Evolutionary conservation across 1,140 invertebrate species (phyloP), one percentile per base, ranked within the genome.

Genomic region (Asobara japonica): DNA sequence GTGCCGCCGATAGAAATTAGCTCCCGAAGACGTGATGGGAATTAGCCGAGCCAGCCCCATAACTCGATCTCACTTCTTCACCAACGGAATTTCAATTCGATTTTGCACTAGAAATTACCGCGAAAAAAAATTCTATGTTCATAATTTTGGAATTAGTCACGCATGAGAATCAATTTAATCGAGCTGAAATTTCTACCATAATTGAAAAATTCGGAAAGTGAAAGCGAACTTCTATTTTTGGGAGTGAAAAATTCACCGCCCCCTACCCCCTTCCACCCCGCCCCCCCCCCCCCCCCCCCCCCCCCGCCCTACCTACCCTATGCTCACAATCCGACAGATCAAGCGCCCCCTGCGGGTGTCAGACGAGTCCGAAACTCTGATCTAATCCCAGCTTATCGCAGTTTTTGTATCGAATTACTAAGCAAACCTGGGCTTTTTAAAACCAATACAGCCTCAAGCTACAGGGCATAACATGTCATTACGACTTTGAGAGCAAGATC

Each of bases 381-480:
- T 56, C 51, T 56, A 56, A 3, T 51, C 6, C 45, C n/a, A 16
- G 3, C 11, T 5, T 0, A 56, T 25, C 8, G 22, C 7, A 22
- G 22, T 25, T 56, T 20, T 56, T 56, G 22, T 81, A 80, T 83
- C 80, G 66, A 27, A 67, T 78, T 79, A 78, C 82, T 80, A 80
- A 79, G 80, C 82, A 83, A 84, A 84, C 78, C 78, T 61, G 65
- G 68, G 72, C 65, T 80, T 77, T 76, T 80, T 74, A 77, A 69
- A 76, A 74, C 61, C 75, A 74, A 76, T 76, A 76, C 67, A 72
- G 60, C 64, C 51, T 16, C 36, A 36, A 22, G 51, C 22, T 20
- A 25, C 3, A 6, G 5, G 13, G 13, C 51, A 74, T 73, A 85
- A 82, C 84, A 69, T 84, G 82, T 84, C 80, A 86, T 86, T 86